Evolutionary conservation across 2,888 invertebrate species (phyloP).

Genomic region (Phengaris alcon): DNA sequence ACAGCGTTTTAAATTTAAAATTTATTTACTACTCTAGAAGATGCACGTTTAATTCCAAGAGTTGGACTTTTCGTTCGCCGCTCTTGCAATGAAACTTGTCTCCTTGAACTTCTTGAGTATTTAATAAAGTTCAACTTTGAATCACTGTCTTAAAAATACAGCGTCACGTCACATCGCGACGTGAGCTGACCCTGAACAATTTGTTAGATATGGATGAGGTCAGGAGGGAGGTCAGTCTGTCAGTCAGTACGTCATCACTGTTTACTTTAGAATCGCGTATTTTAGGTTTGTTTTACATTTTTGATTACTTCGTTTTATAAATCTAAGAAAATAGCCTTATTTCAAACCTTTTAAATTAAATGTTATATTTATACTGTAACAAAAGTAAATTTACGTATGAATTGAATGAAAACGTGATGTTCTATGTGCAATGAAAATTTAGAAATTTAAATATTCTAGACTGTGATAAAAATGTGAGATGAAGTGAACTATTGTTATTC

Average conservation of each 20-base stretch:
- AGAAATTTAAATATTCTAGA: background rate
- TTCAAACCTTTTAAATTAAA: background rate
- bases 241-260: slow-evolving; percentile 17
- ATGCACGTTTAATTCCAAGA: too few relatives aligned
- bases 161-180: background rate
- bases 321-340: background rate
- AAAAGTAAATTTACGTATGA: background rate
- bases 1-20: too few relatives aligned
- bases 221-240: slow-evolving; percentile 18
- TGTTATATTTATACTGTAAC: background rate
- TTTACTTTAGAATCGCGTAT: slow-evolving; percentile 13
- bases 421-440: background rate
- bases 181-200: background rate
- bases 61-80: too few relatives aligned
- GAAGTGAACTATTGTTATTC: background rate
- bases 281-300: slow-evolving; percentile 6
- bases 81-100: too few relatives aligned
- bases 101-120: too few relatives aligned
- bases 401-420: background rate
- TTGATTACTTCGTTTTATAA: background rate
- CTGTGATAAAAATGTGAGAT: background rate
- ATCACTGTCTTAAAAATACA: too few relatives aligned
- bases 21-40: too few relatives aligned
- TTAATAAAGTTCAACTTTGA: too few relatives aligned
- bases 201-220: background rate